A percentile compares a stretch with the other conserved stretches of the same genome.
phyloP scores from a whole-genome alignment of 2,888 invertebrate species.

The Zootermopsis nevadensis region DNA sequence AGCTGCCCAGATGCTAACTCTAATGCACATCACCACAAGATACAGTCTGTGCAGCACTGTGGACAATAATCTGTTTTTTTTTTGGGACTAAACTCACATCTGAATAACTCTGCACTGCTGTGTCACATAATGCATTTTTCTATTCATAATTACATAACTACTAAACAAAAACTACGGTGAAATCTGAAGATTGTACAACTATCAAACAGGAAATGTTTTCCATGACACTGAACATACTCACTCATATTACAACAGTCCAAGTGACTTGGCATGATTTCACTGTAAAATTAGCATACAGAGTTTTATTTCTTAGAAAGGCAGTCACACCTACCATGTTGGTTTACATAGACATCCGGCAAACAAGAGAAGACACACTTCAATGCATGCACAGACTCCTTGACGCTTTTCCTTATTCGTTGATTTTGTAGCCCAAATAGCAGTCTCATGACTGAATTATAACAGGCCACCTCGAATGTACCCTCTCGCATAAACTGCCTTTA shows the following conservation, averaged over 20 bases:
- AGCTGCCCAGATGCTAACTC: neutral
- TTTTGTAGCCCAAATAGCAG: neutral
- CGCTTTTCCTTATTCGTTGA: conserved; percentile 4
- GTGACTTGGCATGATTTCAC: conserved; percentile 26
- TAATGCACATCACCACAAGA: neutral
- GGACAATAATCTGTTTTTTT: neutral
- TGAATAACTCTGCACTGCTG: neutral
- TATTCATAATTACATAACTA: neutral
- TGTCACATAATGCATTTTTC: conserved; percentile 11
- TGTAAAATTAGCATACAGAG: conserved; percentile 20
- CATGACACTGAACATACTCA: conserved; percentile 41
- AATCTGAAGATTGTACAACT: conserved; percentile 13
- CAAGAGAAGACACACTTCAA: conserved; percentile 13
- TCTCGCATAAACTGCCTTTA: conserved; percentile 3
- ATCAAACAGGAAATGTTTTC: conserved; percentile 6
- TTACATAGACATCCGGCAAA: neutral
- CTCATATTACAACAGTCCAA: conserved; percentile 46
- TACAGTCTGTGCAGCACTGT: neutral
- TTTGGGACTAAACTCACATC: neutral
- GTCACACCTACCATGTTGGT: conserved; percentile 33
- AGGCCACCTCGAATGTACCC: neutral
- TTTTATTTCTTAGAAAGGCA: conserved; percentile 44
- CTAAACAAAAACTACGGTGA: conserved; percentile 1
- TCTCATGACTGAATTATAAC: neutral
- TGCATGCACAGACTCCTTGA: neutral